Percentiles rank a stretch among this genome's conserved stretches.
Conservation (phyloP, 2,113 vertebrate genomes). For the Nesogale talazaci region DNA sequence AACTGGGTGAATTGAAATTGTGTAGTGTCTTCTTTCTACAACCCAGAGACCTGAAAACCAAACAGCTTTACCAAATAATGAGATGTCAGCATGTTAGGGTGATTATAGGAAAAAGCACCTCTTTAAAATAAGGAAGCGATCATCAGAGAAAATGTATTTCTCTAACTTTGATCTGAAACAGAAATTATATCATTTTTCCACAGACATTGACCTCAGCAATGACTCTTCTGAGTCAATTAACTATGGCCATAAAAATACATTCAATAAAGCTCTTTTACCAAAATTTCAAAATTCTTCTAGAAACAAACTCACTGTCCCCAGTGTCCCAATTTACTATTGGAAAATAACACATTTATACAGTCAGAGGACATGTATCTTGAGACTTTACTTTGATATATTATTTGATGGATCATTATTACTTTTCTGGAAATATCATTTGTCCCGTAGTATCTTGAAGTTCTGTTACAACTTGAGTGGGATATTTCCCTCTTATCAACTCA, state of each 20-base stretch:
- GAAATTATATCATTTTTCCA: slow-evolving; percentile 43
- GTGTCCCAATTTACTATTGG: slow-evolving; percentile 46
- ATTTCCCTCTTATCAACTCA: neutral
- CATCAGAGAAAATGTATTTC: slow-evolving; percentile 61
- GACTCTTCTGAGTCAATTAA: slow-evolving; percentile 58
- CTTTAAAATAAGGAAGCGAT: slow-evolving; percentile 67
- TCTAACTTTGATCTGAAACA: slow-evolving; percentile 49
- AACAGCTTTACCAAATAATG: slow-evolving; percentile 66
- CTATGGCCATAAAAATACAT: neutral
- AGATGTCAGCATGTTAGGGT: slow-evolving; percentile 52
- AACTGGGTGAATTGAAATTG: slow-evolving; percentile 51
- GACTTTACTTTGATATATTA: slow-evolving; percentile 28
- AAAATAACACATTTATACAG: slow-evolving; percentile 42
- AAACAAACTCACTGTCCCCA: neutral
- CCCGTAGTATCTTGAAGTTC: neutral
- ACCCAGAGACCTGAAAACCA: slow-evolving; percentile 46
- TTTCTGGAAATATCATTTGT: slow-evolving; percentile 29
- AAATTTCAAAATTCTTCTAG: slow-evolving; percentile 43
- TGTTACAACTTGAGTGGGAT: slow-evolving; percentile 11
- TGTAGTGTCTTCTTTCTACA: slow-evolving; percentile 4
- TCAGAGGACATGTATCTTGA: neutral
- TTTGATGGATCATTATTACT: neutral
- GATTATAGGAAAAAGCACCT: slow-evolving; percentile 63
- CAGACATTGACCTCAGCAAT: slow-evolving; percentile 29
- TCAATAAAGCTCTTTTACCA: slow-evolving; percentile 25